These are phyloP conservation scores for Decapterus maruadsi DNA, from an alignment of 2,797 vertebrate genomes.

Conservation along the genomic window DNA sequence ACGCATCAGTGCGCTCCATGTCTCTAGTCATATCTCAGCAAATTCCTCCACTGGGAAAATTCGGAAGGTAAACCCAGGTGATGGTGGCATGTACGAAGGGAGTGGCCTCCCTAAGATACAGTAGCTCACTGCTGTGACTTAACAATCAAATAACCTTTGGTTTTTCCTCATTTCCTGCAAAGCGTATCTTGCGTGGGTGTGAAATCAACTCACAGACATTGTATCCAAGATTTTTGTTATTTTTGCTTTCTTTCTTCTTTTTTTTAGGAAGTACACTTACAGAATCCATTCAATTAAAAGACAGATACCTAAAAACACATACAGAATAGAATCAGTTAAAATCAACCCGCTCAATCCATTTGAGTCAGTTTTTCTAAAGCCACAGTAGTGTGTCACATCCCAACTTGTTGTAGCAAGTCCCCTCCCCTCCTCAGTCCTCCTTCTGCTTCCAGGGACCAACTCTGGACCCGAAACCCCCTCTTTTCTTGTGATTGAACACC, in stretches of 20 bases:
- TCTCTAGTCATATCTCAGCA: slow-evolving; percentile 14
- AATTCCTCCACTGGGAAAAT: slow-evolving; percentile 9
- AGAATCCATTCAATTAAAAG: slow-evolving; percentile 31
- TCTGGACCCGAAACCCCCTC: slow-evolving; percentile 47
- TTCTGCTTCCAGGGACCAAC: slow-evolving; percentile 73
- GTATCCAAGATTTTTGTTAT: slow-evolving; percentile 8
- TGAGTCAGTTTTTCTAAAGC: slow-evolving; percentile 67
- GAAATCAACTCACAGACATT: slow-evolving; percentile 46
- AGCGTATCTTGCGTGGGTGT: slow-evolving; percentile 43
- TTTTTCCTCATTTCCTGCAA: slow-evolving; percentile 80
- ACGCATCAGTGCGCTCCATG: slow-evolving; percentile 5
- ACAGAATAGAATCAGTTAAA: neutral
- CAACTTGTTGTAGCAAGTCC: slow-evolving; percentile 58
- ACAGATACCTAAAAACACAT: slow-evolving; percentile 6
- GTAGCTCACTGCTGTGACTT: slow-evolving; percentile 98
- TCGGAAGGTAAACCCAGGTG: slow-evolving; percentile 44
- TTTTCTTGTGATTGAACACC: slow-evolving; percentile 69
- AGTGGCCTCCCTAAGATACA: slow-evolving; percentile 75
- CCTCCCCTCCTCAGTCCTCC: slow-evolving; percentile 52
- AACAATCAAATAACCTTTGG: slow-evolving; percentile 80
- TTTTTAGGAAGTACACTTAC: slow-evolving; percentile 16
- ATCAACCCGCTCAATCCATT: slow-evolving; percentile 23
- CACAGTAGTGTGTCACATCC: slow-evolving; percentile 89
- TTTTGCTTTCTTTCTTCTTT: too few species aligned
- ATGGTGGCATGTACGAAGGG: slow-evolving; percentile 69